A percentile compares a stretch with the other conserved stretches of the same genome.
These are phyloP conservation scores for Ips typographus DNA, from an alignment of 1,140 invertebrate species.

Conservation along the genomic window DNA sequence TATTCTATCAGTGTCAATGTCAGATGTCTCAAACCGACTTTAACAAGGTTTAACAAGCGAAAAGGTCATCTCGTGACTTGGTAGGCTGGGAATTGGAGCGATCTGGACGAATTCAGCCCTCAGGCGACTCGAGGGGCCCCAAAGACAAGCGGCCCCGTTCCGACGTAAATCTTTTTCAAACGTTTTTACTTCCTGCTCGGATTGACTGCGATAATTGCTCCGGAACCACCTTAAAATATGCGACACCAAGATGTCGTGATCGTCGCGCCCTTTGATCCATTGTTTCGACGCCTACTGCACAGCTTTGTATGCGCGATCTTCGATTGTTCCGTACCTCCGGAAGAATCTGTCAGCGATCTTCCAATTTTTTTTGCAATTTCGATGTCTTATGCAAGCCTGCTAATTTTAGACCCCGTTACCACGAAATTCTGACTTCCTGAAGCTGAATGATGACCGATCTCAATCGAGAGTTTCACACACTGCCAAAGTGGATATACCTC, in stretches of 20 bases:
- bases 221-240: constrained; percentile 3
- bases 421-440: too few species aligned
- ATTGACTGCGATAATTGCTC: constrained; percentile 1
- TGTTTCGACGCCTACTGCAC: constrained; percentile 12
- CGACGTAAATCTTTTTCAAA: too few species aligned
- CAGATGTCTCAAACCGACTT: too few species aligned
- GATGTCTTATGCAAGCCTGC: too few species aligned
- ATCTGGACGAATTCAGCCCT: not conserved
- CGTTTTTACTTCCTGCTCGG: not conserved
- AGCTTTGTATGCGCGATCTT: constrained; percentile 4
- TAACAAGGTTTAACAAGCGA: not conserved
- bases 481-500: not conserved
- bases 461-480: not conserved
- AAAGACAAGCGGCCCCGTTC: too few species aligned
- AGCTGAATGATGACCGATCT: not conserved
- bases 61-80: not conserved
- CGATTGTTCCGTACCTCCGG: constrained; percentile 7
- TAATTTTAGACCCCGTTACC: too few species aligned
- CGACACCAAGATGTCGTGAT: constrained; percentile 14
- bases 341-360: constrained; percentile 7
- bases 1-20: too few species aligned
- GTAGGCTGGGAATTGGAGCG: constrained; percentile 1
- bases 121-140: not conserved
- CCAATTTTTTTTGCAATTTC: too few species aligned
- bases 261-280: constrained; percentile 18